Evolutionary conservation across 2,797 vertebrate species (phyloP).

Genomic region (Gymnoscopelus braueri): DNA sequence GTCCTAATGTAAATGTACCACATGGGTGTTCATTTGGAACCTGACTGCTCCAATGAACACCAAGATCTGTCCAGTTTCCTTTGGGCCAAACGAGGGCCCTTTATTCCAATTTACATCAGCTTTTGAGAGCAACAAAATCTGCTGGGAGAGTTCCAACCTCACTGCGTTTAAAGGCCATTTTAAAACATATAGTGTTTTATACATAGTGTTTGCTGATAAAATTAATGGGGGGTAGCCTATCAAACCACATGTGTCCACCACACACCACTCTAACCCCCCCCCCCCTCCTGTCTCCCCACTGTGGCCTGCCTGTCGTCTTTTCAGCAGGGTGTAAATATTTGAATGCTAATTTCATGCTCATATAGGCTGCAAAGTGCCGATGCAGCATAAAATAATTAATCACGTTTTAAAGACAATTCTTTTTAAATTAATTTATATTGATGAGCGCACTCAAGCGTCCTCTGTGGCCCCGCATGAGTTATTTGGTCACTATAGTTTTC

Average conservation of each 20-base stretch:
- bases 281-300: too few relatives aligned
- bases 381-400: conserved; percentile 73
- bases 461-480: conserved; percentile 33
- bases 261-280: not conserved
- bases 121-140: conserved; percentile 5
- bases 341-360: conserved; percentile 68
- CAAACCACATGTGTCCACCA: not conserved
- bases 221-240: conserved; percentile 25
- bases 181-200: conserved; percentile 3
- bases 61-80: conserved; percentile 9
- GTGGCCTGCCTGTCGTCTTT: not conserved
- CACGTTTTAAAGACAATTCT: conserved; percentile 63
- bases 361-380: conserved; percentile 65
- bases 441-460: conserved; percentile 57
- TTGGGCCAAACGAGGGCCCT: not conserved
- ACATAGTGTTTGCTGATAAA: conserved; percentile 7
- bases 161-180: conserved; percentile 18
- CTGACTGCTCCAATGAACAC: not conserved
- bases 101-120: not conserved
- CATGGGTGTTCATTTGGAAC: too few relatives aligned
- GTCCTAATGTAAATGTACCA: too few relatives aligned
- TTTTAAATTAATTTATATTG: conserved; percentile 72
- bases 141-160: conserved; percentile 6
- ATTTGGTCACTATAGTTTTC: conserved; percentile 2
- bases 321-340: conserved; percentile 58